A percentile compares a stretch with the other conserved stretches of the same genome.
Evolutionary conservation across 1,140 invertebrate species (phyloP).

Genomic region (Cydia fagiglandana): DNA sequence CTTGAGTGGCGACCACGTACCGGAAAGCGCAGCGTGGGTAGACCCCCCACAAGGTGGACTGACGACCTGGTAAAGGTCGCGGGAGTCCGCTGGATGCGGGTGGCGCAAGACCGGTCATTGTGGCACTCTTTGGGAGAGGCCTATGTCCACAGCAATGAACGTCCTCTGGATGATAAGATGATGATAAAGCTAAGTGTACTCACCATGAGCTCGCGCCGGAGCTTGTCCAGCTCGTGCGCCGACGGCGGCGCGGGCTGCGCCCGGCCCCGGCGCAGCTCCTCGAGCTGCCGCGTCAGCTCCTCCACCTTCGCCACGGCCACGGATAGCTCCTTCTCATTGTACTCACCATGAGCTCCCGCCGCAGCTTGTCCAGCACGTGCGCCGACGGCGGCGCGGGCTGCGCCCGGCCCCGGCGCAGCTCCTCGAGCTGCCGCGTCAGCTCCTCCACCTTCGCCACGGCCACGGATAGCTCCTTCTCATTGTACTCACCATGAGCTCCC

Average conservation of each 20-base stretch:
- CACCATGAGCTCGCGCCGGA: conserved; percentile 94
- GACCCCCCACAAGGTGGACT: too few species aligned
- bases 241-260: conserved; percentile 84
- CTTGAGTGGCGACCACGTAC: too few species aligned
- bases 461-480: conserved; percentile 96
- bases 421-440: conserved; percentile 95
- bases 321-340: conserved; percentile 96
- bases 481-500: conserved; percentile 93
- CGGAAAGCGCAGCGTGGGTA: too few species aligned
- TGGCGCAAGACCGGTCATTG: too few species aligned
- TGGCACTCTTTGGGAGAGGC: too few species aligned
- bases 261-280: conserved; percentile 89
- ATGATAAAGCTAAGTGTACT: conserved; percentile 81
- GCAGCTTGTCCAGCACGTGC: conserved; percentile 93
- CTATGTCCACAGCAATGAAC: too few species aligned
- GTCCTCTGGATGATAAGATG: too few species aligned
- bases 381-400: conserved; percentile 85
- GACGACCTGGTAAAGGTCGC: too few species aligned
- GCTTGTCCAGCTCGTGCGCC: conserved; percentile 93
- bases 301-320: conserved; percentile 97
- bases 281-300: conserved; percentile 94
- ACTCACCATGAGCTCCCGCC: conserved; percentile 93
- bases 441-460: conserved; percentile 98
- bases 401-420: conserved; percentile 86
- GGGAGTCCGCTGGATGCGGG: too few species aligned